Evolutionary conservation across 2,888 invertebrate species (phyloP).

Genomic region (Periphyllus acericola): DNA sequence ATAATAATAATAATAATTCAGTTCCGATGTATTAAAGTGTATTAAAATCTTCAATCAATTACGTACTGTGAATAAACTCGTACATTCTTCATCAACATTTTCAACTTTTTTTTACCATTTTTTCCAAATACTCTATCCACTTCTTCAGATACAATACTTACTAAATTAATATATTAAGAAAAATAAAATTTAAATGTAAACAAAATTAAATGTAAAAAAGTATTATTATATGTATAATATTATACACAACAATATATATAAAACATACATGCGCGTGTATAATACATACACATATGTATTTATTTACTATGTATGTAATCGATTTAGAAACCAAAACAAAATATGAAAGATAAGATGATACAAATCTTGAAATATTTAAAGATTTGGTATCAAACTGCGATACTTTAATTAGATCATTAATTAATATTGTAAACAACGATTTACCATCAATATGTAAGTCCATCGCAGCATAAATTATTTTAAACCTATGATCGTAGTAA

Average conservation of each 20-base stretch:
- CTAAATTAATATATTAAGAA: not conserved
- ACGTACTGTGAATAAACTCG: constrained; percentile 14
- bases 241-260: too few relatives aligned
- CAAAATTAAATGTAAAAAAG: not conserved
- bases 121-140: constrained; percentile 29
- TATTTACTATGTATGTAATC: too few relatives aligned
- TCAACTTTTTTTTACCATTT: constrained; percentile 29
- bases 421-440: not conserved
- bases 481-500: too few relatives aligned
- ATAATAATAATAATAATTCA: not conserved
- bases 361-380: too few relatives aligned
- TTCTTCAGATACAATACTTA: not conserved
- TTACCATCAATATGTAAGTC: constrained; percentile 16
- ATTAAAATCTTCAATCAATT: not conserved
- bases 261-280: too few relatives aligned
- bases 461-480: not conserved
- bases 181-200: not conserved
- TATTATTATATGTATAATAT: not conserved
- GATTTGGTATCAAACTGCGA: too few relatives aligned
- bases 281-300: too few relatives aligned
- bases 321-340: too few relatives aligned
- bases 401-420: not conserved
- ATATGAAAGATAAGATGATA: too few relatives aligned
- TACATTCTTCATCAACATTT: not conserved
- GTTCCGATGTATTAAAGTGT: not conserved